Base-by-base conservation (phyloP, 2,797 vertebrate genomes). In the Cygnus olor region DNA sequence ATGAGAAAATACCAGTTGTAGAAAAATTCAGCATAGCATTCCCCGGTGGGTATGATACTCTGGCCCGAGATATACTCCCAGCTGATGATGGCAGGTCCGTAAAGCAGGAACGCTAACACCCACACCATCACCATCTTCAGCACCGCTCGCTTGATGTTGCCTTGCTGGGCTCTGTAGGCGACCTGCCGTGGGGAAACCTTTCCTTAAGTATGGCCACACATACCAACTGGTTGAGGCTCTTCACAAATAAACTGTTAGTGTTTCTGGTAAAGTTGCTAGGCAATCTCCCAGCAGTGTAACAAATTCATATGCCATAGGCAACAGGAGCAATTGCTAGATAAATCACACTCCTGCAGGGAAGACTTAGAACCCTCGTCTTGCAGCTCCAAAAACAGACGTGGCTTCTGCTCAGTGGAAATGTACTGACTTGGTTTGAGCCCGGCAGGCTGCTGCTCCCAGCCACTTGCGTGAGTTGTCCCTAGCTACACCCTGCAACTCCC, bases 1-100 rank as follows among this genome's bases (percentile, higher is more conserved):
- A 99, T 99, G 85, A 99, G 98, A 94, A 99, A 99, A 97, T 99
- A 99, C 99, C 99, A 99, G 90, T 99, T 99, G 98, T 99, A 98
- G 93, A 99, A 99, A 96, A 99, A 99, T 93, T 99, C 99, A 0
- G 99, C 99, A 0, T 99, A 99, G 97, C 99, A 99, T 92, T 99
- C 98, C 71, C 99, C 98, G 0, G 97, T 89, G 0, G 99, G 99
- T 38, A 99, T 98, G 38, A 98, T 98, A 61, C 99, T 99, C 90
- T 80, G 93, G 5, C 99, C 99, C 0, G 98, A 98, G 7, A 99
- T 77, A 3, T 97, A 80, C 97, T 99, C 99, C 99, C 99, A 99
- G 97, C 99, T 99, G 96, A 99, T 98, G 65, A 99, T 99, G 91
- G 99, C 99, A 1, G 99, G 99, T 36, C 99, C 99, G 0, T 99